These are phyloP conservation scores for Ectobius pallidus DNA, from an alignment of 2,888 invertebrate genomes.

Conservation along the genomic window DNA sequence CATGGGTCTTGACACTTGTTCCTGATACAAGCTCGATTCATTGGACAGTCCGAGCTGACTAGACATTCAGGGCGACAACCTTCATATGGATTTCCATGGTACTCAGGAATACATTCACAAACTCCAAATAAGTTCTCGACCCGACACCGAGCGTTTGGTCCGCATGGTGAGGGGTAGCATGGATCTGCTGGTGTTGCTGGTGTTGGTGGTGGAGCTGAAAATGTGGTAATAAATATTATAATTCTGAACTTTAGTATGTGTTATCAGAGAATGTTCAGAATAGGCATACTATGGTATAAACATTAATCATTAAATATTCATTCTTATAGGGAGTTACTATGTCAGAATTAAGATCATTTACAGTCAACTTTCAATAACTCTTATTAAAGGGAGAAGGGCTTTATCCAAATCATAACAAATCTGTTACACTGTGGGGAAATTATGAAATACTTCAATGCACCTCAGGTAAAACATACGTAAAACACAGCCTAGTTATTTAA, in stretches of 20 bases:
- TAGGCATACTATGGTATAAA: too few relatives aligned
- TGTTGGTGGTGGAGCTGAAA: constrained; percentile 30
- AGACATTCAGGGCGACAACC: constrained; percentile 69
- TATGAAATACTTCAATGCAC: too few relatives aligned
- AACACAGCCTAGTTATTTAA: too few relatives aligned
- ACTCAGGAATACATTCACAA: constrained; percentile 58
- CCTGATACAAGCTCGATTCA: constrained; percentile 49
- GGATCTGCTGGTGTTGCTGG: constrained; percentile 40
- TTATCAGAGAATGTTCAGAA: not conserved
- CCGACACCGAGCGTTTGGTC: constrained; percentile 62
- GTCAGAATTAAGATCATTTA: too few relatives aligned
- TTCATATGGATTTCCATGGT: constrained; percentile 50
- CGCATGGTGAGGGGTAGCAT: constrained; percentile 66
- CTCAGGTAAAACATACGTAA: too few relatives aligned
- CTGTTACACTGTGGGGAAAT: too few relatives aligned
- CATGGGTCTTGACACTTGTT: constrained; percentile 51
- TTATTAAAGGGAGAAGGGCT: too few relatives aligned
- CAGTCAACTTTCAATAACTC: too few relatives aligned
- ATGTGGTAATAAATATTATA: constrained; percentile 2
- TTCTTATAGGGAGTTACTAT: too few relatives aligned
- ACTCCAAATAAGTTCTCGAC: constrained; percentile 49
- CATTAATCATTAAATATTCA: too few relatives aligned
- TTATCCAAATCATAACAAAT: too few relatives aligned
- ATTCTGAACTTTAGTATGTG: not conserved
- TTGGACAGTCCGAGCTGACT: constrained; percentile 49